Evolutionary conservation across 2,888 invertebrate species (phyloP).

Genomic region (Mechanitis messenoides): DNA sequence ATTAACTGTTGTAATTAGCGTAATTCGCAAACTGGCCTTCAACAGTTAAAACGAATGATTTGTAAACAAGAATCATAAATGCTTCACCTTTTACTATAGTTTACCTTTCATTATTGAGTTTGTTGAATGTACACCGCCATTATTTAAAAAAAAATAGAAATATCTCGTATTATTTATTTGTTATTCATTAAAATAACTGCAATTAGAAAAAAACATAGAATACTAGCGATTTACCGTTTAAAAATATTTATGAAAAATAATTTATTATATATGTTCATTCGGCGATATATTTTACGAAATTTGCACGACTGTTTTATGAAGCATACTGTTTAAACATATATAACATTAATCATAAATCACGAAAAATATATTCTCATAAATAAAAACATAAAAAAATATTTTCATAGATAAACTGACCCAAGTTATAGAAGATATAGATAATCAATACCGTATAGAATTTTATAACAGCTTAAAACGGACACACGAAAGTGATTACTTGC

Average conservation of each 20-base stretch:
- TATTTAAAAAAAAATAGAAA: neutral
- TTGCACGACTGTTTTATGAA: too few relatives aligned
- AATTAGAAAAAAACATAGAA: neutral
- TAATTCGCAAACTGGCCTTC: slow-evolving; percentile 54
- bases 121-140: neutral
- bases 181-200: too few relatives aligned
- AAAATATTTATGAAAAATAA: neutral
- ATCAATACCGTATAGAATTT: slow-evolving; percentile 31
- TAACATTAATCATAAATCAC: too few relatives aligned
- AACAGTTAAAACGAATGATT: slow-evolving; percentile 30
- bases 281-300: too few relatives aligned
- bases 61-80: slow-evolving; percentile 35
- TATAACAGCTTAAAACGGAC: slow-evolving; percentile 31
- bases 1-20: slow-evolving; percentile 60
- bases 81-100: too few relatives aligned
- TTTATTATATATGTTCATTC: too few relatives aligned
- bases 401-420: slow-evolving; percentile 48
- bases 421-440: slow-evolving; percentile 43
- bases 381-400: neutral
- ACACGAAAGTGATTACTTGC: slow-evolving; percentile 35
- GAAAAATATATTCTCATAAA: too few relatives aligned
- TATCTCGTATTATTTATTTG: too few relatives aligned
- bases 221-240: too few relatives aligned
- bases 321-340: too few relatives aligned
- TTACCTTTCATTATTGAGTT: too few relatives aligned